Evolutionary conservation across 2,888 invertebrate species (phyloP), one percentile per base, ranked within the genome.

Genomic region (Drosophila kambysellisi): DNA sequence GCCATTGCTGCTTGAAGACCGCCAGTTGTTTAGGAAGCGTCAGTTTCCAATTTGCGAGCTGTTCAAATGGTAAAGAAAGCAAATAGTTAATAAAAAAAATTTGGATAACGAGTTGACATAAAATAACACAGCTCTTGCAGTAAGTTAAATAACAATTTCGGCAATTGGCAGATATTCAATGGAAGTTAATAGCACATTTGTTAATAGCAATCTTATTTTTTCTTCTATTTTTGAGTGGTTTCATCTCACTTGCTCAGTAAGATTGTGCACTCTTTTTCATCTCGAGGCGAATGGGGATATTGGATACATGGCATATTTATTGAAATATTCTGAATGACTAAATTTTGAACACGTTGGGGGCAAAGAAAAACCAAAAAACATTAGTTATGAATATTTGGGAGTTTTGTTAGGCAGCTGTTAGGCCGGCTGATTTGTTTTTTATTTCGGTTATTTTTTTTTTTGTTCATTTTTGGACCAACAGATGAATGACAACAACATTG

Each of bases 41-140:
- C 66, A 60, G 69, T 33, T 30, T 74, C 70, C 62, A 50, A 0
- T 58, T 74, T 61, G 51, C 71, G 82, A 15, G 75, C 82, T 88
- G 8, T 15, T 7, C 25, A 46, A 46, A 51, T 60, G 46, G 29
- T n/a, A 53, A 50, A 46, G 4, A 33, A 2, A 53, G 25, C 52
- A 51, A 43, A 7, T 41, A 48, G 15, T 43, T n/a, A 43, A 11
- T 63, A 3, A 12, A 25, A 9, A 6, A 9, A 8, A 43, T 0
- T 12, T 15, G 4, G 4, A 3, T 25, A 41, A 25, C 17, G 15
- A 37, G 60, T 56, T 52, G 30, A 52, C 6, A 60, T 50, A n/a
- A 52, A 39, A 68, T 30, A 57, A 63, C 4, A 20, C 30, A 20
- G 15, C 20, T 30, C 50, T 74, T 62, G 74, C 58, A 54, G 59